Evolutionary conservation across 2,888 invertebrate genomes (phyloP).

Genomic region (Axea sp.): DNA sequence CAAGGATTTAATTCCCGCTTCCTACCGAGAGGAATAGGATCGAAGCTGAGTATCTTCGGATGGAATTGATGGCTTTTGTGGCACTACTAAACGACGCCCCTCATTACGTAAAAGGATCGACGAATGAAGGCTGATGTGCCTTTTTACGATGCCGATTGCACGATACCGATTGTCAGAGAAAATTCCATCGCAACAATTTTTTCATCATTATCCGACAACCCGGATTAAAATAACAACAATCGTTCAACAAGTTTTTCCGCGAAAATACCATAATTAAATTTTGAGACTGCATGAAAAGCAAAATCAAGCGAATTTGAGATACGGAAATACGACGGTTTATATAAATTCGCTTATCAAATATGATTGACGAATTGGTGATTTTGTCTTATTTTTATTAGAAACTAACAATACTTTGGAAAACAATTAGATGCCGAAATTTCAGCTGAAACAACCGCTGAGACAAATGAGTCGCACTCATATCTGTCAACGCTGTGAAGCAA

Average conservation of each 20-base stretch:
- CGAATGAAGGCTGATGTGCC: conserved; percentile 26
- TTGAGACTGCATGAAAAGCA: neutral
- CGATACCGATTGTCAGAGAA: conserved; percentile 33
- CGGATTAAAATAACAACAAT: conserved; percentile 27
- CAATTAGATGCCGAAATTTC: conserved; percentile 30
- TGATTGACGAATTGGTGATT: neutral
- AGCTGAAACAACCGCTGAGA: conserved; percentile 7
- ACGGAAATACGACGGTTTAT: no score
- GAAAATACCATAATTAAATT: conserved; percentile 2
- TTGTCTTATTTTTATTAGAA: conserved; percentile 2
- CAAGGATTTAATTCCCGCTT: conserved; percentile 53
- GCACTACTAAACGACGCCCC: conserved; percentile 49
- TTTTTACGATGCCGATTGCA: conserved; percentile 31
- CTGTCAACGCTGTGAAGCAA: conserved; percentile 3
- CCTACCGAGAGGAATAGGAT: conserved; percentile 19
- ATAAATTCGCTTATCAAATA: neutral
- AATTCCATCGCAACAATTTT: conserved; percentile 24
- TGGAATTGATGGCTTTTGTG: conserved; percentile 56
- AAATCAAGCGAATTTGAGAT: neutral
- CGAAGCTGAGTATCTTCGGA: conserved; percentile 47
- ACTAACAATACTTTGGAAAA: conserved; percentile 19
- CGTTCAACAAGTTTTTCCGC: neutral
- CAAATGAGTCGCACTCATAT: conserved; percentile 16
- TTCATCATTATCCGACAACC: conserved; percentile 15
- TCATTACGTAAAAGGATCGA: conserved; percentile 56